Percentiles rank a stretch among this genome's conserved stretches.
phyloP scores from a whole-genome alignment of 1,140 invertebrate species.

The Listronotus oregonensis region DNA sequence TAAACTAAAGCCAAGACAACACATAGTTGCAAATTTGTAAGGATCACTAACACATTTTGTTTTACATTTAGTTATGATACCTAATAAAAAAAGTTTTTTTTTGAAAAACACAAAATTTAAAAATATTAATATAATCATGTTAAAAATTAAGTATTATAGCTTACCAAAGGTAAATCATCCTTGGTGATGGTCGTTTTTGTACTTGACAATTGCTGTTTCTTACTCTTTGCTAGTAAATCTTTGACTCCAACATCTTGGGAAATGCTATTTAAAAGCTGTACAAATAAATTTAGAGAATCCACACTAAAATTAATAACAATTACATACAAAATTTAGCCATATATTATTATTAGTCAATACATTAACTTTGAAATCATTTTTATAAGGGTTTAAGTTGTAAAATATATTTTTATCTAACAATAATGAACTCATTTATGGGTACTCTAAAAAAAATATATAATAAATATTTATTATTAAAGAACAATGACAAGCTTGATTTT shows the following conservation, averaged over 20 bases:
- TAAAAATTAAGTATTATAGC: slow-evolving; percentile 21
- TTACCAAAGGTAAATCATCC: slow-evolving; percentile 61
- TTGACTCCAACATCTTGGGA: slow-evolving; percentile 59
- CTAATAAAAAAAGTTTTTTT: too few relatives aligned
- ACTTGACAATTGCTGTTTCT: slow-evolving; percentile 37
- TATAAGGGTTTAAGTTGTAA: not conserved
- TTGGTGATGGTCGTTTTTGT: slow-evolving; percentile 55
- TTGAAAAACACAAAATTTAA: too few relatives aligned
- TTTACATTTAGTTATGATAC: too few relatives aligned
- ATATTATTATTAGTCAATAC: too few relatives aligned
- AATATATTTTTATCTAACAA: slow-evolving; percentile 25
- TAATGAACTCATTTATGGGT: too few relatives aligned
- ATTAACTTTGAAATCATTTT: not conserved
- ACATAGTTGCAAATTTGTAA: too few relatives aligned
- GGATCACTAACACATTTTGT: too few relatives aligned
- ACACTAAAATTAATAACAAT: slow-evolving; percentile 53
- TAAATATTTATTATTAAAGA: too few relatives aligned
- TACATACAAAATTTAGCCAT: too few relatives aligned
- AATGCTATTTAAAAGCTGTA: slow-evolving; percentile 59
- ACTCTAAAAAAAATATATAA: too few relatives aligned
- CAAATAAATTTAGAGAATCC: slow-evolving; percentile 59
- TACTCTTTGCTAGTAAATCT: slow-evolving; percentile 55
- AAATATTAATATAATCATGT: slow-evolving; percentile 20
- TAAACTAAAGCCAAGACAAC: too few relatives aligned
- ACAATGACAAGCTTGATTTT: too few relatives aligned